phyloP scores from a whole-genome alignment of 2,797 vertebrate genomes.

The Crocodylus rhombifer region DNA sequence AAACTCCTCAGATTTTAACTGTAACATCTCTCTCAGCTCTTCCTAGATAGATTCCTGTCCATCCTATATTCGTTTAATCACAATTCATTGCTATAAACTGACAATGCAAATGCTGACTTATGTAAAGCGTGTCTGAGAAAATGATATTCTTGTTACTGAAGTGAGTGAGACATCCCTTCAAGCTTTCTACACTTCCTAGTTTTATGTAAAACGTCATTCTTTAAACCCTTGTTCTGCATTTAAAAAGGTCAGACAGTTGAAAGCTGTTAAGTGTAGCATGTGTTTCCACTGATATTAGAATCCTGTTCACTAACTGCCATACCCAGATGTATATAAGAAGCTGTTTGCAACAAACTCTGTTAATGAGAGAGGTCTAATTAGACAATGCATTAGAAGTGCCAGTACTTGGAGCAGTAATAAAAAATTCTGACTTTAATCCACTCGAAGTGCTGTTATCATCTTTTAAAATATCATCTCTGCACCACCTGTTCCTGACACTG shows the following conservation, averaged over 20 bases:
- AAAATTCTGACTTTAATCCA: constrained; percentile 51
- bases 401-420: constrained; percentile 38
- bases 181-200: constrained; percentile 45
- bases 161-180: constrained; percentile 64
- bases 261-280: constrained; percentile 60
- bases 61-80: constrained; percentile 53
- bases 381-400: constrained; percentile 48
- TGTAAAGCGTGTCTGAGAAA: constrained; percentile 64
- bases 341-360: constrained; percentile 42
- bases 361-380: constrained; percentile 60
- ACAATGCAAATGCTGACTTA: constrained; percentile 73
- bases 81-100: constrained; percentile 64
- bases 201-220: constrained; percentile 69
- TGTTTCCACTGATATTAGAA: constrained; percentile 57
- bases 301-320: constrained; percentile 63
- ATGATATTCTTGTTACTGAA: constrained; percentile 62
- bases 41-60: constrained; percentile 10
- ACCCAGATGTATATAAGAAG: constrained; percentile 64
- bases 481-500: constrained; percentile 25
- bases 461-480: constrained; percentile 42
- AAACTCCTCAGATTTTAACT: constrained; percentile 5
- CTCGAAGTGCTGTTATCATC: rapidly evolving
- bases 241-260: constrained; percentile 63
- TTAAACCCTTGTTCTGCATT: constrained; percentile 70
- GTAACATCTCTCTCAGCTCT: background rate